A percentile compares a stretch with the other conserved stretches of the same genome.
phyloP scores from a whole-genome alignment of 2,113 vertebrate genomes.

The Microcebus ravelobensis region DNA sequence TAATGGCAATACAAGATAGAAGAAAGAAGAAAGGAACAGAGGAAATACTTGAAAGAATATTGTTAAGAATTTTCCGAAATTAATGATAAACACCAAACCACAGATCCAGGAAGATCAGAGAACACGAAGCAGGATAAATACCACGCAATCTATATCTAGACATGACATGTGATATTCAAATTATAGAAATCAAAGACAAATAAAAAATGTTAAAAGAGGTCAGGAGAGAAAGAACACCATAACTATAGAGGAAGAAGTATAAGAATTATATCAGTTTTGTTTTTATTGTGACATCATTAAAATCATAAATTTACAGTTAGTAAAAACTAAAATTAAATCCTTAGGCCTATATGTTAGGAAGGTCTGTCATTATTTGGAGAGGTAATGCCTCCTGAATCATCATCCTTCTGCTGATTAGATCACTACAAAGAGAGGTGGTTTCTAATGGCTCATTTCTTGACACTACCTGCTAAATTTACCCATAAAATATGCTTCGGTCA shows the following conservation, averaged over 20 bases:
- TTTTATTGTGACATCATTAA: background rate
- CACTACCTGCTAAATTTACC: background rate
- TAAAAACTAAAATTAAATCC: background rate
- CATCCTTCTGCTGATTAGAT: no score
- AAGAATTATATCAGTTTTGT: background rate
- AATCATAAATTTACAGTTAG: background rate
- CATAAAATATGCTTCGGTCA: background rate
- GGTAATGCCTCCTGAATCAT: background rate
- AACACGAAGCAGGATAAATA: background rate
- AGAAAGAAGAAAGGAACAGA: background rate
- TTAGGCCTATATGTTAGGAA: background rate
- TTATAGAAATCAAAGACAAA: background rate
- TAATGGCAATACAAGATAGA: background rate
- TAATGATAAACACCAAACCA: background rate
- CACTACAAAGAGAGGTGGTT: fast-evolving
- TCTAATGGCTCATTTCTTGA: background rate
- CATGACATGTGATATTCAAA: background rate
- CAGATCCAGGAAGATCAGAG: background rate
- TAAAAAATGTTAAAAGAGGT: background rate
- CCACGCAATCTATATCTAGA: background rate
- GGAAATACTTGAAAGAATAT: background rate
- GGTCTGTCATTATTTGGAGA: background rate
- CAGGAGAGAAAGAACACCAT: background rate
- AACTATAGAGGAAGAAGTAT: background rate
- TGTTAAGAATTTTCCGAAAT: background rate